phyloP scores from a whole-genome alignment of 2,113 vertebrate species.

The Ageneiosus marmoratus region DNA sequence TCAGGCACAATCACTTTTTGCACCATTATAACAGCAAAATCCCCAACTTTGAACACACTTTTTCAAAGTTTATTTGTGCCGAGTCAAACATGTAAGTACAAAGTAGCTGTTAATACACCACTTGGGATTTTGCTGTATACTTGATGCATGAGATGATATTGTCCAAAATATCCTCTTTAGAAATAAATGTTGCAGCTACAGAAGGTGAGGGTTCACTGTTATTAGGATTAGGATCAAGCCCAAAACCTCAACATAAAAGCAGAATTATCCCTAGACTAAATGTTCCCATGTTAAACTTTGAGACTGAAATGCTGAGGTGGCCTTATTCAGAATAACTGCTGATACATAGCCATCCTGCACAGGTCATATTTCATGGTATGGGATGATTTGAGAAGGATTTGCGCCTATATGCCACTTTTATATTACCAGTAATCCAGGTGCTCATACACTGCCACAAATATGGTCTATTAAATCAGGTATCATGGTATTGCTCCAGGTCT shows the following conservation, averaged over 20 bases:
- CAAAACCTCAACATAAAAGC: slow-evolving; percentile 13
- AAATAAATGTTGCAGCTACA: slow-evolving; percentile 13
- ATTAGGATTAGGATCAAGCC: slow-evolving; percentile 12
- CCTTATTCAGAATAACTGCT: slow-evolving; percentile 12
- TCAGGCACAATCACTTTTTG: background rate
- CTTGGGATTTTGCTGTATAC: too few species aligned
- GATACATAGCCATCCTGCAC: background rate
- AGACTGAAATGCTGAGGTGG: slow-evolving; percentile 12
- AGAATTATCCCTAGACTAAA: slow-evolving; percentile 18
- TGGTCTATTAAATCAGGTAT: slow-evolving; percentile 39
- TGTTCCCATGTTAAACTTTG: slow-evolving; percentile 19
- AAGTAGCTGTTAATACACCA: too few species aligned
- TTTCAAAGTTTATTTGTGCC: too few species aligned
- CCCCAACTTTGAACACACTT: too few species aligned
- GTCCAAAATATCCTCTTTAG: background rate
- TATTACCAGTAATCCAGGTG: background rate
- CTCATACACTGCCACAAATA: slow-evolving; percentile 26
- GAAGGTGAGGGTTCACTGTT: background rate
- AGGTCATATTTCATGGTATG: slow-evolving; percentile 19
- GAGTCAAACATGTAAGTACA: too few species aligned
- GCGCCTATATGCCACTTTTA: slow-evolving; percentile 2
- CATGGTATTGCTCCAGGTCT: slow-evolving; percentile 35
- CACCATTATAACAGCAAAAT: background rate
- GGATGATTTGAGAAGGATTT: slow-evolving; percentile 21
- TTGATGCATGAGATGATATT: slow-evolving; percentile 16